Conservation (phyloP, 2,113 vertebrate species). For the Caranx melampygus region DNA sequence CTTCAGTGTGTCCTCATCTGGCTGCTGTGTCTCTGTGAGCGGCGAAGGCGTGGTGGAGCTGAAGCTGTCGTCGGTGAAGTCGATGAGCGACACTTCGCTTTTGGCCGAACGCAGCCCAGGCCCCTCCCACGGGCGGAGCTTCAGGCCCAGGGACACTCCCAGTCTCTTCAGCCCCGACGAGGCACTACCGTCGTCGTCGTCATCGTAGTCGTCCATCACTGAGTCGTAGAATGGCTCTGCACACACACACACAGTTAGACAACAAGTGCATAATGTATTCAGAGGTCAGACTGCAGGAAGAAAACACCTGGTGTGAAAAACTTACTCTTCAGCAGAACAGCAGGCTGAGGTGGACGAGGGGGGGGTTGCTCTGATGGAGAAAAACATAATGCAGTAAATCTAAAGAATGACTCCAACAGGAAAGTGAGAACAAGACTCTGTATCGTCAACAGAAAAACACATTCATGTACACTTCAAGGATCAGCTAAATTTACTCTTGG, state of each 20-base stretch:
- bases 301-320: constrained; percentile 53
- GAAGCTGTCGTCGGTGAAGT: constrained; percentile 92
- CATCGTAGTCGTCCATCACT: constrained; percentile 89
- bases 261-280: neutral
- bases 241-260: neutral
- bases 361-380: constrained; percentile 89
- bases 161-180: constrained; percentile 86
- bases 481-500: constrained; percentile 88
- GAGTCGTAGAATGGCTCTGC: constrained; percentile 92
- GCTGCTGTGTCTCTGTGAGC: constrained; percentile 80
- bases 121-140: constrained; percentile 88
- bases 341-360: constrained; percentile 95
- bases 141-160: constrained; percentile 87
- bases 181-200: constrained; percentile 68
- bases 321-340: constrained; percentile 93
- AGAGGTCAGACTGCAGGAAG: constrained; percentile 1
- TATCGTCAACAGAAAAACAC: neutral
- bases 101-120: constrained; percentile 46
- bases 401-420: neutral
- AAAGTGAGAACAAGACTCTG: neutral
- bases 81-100: constrained; percentile 92
- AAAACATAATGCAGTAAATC: neutral
- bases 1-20: constrained; percentile 82
- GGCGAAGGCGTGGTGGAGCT: constrained; percentile 85
- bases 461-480: neutral